phyloP scores from a whole-genome alignment of 2,888 invertebrate genomes.

The Drosophila rellima region DNA sequence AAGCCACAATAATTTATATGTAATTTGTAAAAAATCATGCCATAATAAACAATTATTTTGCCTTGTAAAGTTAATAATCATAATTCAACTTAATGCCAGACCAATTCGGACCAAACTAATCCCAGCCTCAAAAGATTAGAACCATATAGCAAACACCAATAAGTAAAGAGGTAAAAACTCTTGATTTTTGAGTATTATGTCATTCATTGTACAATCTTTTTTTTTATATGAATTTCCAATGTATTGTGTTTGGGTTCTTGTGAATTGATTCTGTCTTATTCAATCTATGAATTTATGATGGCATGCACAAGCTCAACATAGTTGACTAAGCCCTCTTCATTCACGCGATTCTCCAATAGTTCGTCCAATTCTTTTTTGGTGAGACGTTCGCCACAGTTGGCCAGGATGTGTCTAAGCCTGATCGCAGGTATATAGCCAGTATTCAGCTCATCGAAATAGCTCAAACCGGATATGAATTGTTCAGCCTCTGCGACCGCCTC shows the following conservation, averaged over 20 bases:
- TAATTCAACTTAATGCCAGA: too few relatives aligned
- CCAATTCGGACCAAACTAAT: too few relatives aligned
- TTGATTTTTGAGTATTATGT: neutral
- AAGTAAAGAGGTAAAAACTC: neutral
- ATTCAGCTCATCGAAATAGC: constrained; percentile 44
- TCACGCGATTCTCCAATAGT: constrained; percentile 45
- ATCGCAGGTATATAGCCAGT: constrained; percentile 56
- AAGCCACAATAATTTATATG: too few relatives aligned
- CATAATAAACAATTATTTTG: too few relatives aligned
- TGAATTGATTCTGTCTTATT: neutral
- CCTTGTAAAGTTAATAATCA: too few relatives aligned
- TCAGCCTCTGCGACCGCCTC: constrained; percentile 2
- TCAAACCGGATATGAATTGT: constrained; percentile 38
- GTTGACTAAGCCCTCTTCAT: constrained; percentile 55
- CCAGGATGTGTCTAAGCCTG: constrained; percentile 35
- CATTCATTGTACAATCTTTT: constrained; percentile 9
- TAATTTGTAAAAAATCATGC: too few relatives aligned
- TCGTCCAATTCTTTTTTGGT: constrained; percentile 44
- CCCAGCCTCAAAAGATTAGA: too few relatives aligned
- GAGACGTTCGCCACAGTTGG: constrained; percentile 46
- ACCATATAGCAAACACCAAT: neutral
- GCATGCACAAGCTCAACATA: constrained; percentile 50
- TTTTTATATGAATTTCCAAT: constrained; percentile 1
- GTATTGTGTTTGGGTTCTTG: constrained; percentile 9
- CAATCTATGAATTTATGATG: constrained; percentile 28